These are phyloP conservation scores for Oikopleura dioica DNA, from an alignment of 23 tunicate species.

Conservation along the genomic window DNA sequence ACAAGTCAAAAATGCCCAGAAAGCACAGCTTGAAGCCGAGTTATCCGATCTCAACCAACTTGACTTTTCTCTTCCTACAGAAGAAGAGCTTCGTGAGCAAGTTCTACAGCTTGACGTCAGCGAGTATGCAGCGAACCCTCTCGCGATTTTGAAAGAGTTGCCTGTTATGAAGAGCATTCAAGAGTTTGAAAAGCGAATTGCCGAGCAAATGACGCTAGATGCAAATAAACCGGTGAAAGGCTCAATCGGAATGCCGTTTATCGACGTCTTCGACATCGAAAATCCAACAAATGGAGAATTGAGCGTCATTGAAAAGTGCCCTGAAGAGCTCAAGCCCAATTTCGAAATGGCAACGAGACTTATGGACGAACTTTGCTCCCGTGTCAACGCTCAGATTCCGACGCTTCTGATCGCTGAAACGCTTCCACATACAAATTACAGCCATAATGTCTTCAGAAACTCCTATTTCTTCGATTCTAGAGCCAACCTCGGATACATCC, in stretches of 20 bases:
- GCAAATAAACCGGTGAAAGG: not conserved
- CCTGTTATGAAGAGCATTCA: constrained; percentile 6
- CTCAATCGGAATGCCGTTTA: not conserved
- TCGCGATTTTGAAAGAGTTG: not conserved
- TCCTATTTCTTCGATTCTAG: not conserved
- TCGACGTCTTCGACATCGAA: not conserved
- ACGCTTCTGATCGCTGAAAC: not conserved
- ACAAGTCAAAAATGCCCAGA: not conserved
- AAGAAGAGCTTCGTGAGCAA: too few species aligned
- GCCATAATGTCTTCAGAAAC: not conserved
- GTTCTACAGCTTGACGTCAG: not conserved
- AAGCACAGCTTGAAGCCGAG: not conserved
- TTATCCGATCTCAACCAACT: not conserved
- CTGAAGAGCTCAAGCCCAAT: not conserved
- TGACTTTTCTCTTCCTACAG: too few species aligned
- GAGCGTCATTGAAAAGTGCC: not conserved
- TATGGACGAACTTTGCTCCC: not conserved
- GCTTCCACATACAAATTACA: not conserved
- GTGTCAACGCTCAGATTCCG: not conserved
- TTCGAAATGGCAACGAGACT: not conserved
- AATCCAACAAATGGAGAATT: not conserved
- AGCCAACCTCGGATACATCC: not conserved
- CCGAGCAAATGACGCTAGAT: not conserved
- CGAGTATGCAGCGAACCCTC: not conserved
- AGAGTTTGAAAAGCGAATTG: not conserved